Conservation (phyloP, 2,888 invertebrate genomes). For the Aphodius granarius region DNA sequence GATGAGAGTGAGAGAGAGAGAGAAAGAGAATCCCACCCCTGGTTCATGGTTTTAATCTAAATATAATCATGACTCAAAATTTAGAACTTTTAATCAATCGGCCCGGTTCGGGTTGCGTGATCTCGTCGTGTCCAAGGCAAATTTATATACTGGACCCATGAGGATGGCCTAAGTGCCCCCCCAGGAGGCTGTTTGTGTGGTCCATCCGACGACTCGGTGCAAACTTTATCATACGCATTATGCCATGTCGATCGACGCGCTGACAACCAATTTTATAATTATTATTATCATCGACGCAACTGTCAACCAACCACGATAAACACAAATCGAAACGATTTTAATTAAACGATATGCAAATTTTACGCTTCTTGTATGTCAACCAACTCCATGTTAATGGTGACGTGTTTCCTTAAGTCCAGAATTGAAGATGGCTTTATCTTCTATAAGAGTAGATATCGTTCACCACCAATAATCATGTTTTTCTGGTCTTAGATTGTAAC, state of each 20-base stretch:
- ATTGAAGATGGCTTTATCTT: too few species aligned
- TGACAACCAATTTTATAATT: constrained; percentile 44
- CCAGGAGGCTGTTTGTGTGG: constrained; percentile 50
- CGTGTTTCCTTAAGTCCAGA: too few species aligned
- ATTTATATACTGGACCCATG: constrained; percentile 52
- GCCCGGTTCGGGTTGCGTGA: constrained; percentile 48
- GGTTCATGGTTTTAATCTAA: constrained; percentile 16
- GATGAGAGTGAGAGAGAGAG: too few species aligned
- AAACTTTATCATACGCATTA: constrained; percentile 45
- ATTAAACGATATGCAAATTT: neutral
- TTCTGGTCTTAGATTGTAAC: too few species aligned
- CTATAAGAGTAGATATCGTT: too few species aligned
- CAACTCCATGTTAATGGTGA: neutral
- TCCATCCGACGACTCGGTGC: constrained; percentile 36
- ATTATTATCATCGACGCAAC: constrained; percentile 41
- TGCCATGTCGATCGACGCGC: constrained; percentile 41
- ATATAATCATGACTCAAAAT: constrained; percentile 39
- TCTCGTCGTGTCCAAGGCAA: constrained; percentile 47
- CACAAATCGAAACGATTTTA: neutral
- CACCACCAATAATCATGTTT: too few species aligned
- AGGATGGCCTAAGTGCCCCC: constrained; percentile 51
- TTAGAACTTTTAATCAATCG: constrained; percentile 48
- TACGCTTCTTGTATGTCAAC: neutral
- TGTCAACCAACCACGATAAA: constrained; percentile 37
- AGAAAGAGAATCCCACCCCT: neutral